Evolutionary conservation across 2,113 vertebrate species (phyloP).

Genomic region (Cryptotis parvus): DNA sequence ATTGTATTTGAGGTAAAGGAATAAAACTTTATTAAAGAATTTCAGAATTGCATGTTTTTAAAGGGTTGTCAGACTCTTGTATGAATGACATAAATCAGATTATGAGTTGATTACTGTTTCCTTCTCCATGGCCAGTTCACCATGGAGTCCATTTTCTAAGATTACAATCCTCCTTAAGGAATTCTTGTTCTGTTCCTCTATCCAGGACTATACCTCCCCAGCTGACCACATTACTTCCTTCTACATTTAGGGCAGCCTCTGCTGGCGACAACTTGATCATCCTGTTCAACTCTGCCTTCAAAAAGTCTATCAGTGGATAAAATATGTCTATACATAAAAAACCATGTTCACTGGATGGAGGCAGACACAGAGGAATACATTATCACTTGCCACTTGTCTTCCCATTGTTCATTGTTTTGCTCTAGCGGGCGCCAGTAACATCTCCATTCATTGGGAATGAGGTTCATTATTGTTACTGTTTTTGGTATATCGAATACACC

Average conservation of each 20-base stretch:
- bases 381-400: no score
- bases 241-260: neutral
- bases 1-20: slow-evolving; percentile 34
- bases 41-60: neutral
- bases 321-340: neutral
- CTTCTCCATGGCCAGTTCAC: neutral
- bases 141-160: neutral
- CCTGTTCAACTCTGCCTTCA: neutral
- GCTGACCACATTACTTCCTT: neutral
- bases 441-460: no score
- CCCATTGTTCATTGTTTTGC: no score
- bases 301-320: neutral
- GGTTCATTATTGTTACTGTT: no score
- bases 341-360: neutral
- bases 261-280: neutral
- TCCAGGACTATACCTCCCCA: neutral
- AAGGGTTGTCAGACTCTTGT: neutral
- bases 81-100: neutral
- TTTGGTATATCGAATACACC: no score
- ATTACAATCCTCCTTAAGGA: neutral
- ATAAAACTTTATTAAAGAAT: neutral
- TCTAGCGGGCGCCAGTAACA: no score
- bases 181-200: neutral
- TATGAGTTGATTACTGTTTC: neutral
- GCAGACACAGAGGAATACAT: neutral